Evolutionary conservation across 2,888 invertebrate genomes (phyloP), one percentile per base, ranked within the genome.

Genomic region (Steromphala cineraria): DNA sequence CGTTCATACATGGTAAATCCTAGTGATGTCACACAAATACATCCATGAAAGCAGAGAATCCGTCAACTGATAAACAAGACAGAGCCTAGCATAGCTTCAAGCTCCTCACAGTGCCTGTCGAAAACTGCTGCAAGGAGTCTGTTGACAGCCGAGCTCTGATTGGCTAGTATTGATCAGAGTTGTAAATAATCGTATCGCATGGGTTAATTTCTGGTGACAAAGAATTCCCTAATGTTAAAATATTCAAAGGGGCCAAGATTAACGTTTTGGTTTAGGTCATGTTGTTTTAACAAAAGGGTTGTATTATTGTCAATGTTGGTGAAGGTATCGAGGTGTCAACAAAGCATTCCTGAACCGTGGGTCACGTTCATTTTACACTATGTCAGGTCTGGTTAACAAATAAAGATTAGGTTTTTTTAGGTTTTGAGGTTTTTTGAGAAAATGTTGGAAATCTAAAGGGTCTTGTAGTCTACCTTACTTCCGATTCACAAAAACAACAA

Each of bases 1-100:
- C 71, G 71, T 71, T 71, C 71, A 71, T 71, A 71, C 71, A 71
- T 71, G 71, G 40, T 71, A 71, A 71, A 71, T 28, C 28, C 62
- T 15, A 24, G 28, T 28, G 62, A 62, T 62, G 62, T 28, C 28
- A 28, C 15, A 24, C 62, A 13, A 28, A 28, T 21, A 62, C 28
- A 28, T 62, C 62, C 62, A 62, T 62, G 24, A 21, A 62, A 24
- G 4, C 15, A 21, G 10, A 0, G 28, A 28, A 24, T 62, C 28
- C 62, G 28, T 62, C 46, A 8, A 62, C 62, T 62, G 62, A 46
- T 46, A 46, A 46, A 46, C 46, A 46, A 46, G 46, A 46, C 46
- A 46, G 46, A 46, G 4, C 46, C 46, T 10, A 46, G 46, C 46
- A 46, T 46, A 46, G 46, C 46, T 46, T 1, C 46, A 13, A 46